Evolutionary conservation across 2,797 vertebrate species (phyloP).

Genomic region (Smutsia gigantea): DNA sequence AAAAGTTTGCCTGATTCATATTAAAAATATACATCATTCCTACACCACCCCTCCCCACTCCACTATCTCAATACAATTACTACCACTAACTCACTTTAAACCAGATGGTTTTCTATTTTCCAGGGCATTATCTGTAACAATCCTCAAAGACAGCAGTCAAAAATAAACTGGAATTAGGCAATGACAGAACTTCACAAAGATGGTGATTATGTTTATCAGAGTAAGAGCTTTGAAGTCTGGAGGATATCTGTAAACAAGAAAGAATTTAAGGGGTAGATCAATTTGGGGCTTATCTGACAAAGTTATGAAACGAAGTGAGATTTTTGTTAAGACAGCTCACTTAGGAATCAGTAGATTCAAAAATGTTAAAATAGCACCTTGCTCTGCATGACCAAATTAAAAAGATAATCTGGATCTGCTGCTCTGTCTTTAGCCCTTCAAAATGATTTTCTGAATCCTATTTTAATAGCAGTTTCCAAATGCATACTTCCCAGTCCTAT

Average conservation of each 20-base stretch:
- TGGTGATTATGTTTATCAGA: neutral
- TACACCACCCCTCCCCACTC: neutral
- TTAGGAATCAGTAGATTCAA: neutral
- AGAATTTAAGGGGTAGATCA: neutral
- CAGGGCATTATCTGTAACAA: neutral
- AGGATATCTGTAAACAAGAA: constrained; percentile 34
- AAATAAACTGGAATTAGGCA: constrained; percentile 44
- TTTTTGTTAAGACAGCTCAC: neutral
- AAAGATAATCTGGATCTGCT: constrained; percentile 38
- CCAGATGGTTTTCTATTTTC: constrained; percentile 13
- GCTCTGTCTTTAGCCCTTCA: neutral
- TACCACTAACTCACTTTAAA: neutral
- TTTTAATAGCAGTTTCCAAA: constrained; percentile 19
- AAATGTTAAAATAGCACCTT: neutral
- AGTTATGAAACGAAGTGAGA: constrained; percentile 39
- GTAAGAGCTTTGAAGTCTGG: constrained; percentile 36
- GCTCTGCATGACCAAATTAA: neutral
- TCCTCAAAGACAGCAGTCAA: constrained; percentile 12
- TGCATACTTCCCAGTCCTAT: neutral
- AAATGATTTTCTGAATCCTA: neutral
- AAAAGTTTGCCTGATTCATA: neutral
- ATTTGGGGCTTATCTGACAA: neutral
- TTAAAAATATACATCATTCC: neutral
- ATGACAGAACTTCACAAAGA: constrained; percentile 22
- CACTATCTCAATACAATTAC: neutral